These are phyloP conservation scores for Apis cerana DNA, from an alignment of 1,140 invertebrate species.

Conservation along the genomic window DNA sequence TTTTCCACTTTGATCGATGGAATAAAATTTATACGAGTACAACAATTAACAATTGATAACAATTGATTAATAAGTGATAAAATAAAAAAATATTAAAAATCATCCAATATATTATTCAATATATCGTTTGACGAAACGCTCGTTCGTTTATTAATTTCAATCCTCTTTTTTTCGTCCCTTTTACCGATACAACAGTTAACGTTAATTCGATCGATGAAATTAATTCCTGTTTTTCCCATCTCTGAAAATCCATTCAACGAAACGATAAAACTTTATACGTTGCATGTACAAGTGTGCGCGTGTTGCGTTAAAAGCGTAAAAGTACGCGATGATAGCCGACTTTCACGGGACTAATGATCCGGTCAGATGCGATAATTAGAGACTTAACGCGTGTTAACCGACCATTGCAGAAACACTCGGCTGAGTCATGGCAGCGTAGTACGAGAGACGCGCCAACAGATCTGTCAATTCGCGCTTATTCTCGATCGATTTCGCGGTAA, in stretches of 20 bases:
- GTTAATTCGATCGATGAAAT: neutral
- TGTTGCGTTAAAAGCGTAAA: neutral
- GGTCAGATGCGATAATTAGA: slow-evolving; percentile 6
- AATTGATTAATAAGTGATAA: too few species aligned
- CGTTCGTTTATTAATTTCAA: too few species aligned
- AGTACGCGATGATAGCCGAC: neutral
- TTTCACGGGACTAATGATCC: neutral
- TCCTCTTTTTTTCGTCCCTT: too few species aligned
- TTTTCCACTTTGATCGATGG: too few species aligned
- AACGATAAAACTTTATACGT: neutral
- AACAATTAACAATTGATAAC: too few species aligned
- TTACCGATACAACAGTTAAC: neutral
- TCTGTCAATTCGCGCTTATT: neutral
- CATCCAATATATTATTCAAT: too few species aligned
- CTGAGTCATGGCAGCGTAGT: neutral
- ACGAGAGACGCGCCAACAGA: neutral
- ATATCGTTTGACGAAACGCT: too few species aligned
- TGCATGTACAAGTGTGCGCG: neutral
- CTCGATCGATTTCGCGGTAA: neutral
- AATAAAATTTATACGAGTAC: too few species aligned
- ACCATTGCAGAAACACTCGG: neutral
- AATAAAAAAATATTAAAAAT: too few species aligned
- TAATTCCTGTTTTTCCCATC: neutral
- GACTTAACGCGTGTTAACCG: slow-evolving; percentile 2
- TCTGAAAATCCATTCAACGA: too few species aligned